phyloP scores from a whole-genome alignment of 2,888 invertebrate species.

The Drosophila planitibia region DNA sequence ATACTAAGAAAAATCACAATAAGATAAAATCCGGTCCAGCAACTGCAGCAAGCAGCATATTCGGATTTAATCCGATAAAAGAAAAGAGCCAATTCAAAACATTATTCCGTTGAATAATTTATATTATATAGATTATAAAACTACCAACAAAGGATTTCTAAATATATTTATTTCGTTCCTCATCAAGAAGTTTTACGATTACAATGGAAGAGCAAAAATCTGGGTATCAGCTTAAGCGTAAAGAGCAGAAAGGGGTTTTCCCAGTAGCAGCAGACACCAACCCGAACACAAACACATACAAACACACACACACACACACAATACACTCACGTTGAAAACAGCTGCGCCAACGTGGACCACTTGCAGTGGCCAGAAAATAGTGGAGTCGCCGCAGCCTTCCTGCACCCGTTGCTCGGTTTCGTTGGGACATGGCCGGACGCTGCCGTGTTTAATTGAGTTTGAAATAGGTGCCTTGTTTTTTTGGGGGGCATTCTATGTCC shows the following conservation, averaged over 20 bases:
- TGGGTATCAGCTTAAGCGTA: constrained; percentile 47
- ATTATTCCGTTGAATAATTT: neutral
- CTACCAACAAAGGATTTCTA: neutral
- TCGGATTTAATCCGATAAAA: neutral
- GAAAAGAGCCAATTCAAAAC: neutral
- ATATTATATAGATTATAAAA: neutral
- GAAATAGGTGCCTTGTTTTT: constrained; percentile 73
- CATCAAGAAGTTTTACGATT: constrained; percentile 7
- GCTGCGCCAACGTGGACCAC: constrained; percentile 53
- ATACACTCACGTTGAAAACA: constrained; percentile 39
- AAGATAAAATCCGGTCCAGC: neutral
- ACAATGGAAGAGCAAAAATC: constrained; percentile 34
- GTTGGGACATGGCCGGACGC: constrained; percentile 22
- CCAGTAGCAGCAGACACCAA: constrained; percentile 6
- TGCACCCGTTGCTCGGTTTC: constrained; percentile 18
- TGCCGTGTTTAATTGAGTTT: constrained; percentile 79
- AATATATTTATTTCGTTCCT: neutral
- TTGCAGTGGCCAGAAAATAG: constrained; percentile 17
- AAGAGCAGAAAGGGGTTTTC: constrained; percentile 31
- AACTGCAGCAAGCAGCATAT: neutral
- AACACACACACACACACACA: constrained; percentile 2
- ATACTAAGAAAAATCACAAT: neutral
- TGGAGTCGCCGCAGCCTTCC: neutral
- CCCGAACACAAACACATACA: constrained; percentile 7
- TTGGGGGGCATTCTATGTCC: constrained; percentile 13